Base-by-base conservation (phyloP, 2,113 vertebrate species). In the Paramormyrops kingsleyae region DNA sequence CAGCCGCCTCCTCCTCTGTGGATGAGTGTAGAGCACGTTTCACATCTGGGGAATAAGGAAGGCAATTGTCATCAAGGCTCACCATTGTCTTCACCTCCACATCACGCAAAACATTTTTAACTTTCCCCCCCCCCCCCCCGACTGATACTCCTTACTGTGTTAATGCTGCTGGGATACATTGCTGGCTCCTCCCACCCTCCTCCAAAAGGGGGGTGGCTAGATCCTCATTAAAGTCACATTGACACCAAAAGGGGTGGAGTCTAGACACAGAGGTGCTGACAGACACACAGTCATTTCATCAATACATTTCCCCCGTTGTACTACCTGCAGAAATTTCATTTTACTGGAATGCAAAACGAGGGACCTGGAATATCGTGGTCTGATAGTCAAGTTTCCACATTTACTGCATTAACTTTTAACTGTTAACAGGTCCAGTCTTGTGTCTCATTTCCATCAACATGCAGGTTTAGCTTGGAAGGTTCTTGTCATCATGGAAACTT, bases 391-490 rank as follows among this genome's bases (percentile, higher is more conserved):
- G 74, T 42, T 80, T 19, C 35, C 4, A 42, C 15, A 42, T 39
- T 80, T 80, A 39, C 17, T 80, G 17, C 74, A 39, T 80, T 80
- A 31, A 31, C 70, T 80, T 80, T 80, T 80, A 39, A 77, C 13
- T 15, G 70, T 77, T 39, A 92, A 91, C 91, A 49, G 90, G 89
- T 92, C 94, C 92, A 92, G 39, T 46, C 91, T 89, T 91, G 91
- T 91, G 91, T 90, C 87, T 91, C 19, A 53, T 91, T n/a, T 88
- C 89, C 66, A 88, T 91, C 2, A 89, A 47, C 88, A 91, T 90
- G 85, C 21, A 91, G 53, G 90, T 90, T 89, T 85, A 80, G 89
- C 83, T 86, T 80, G 49, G 88, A 70, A 24, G 88, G 21, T 70
- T 91, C 89, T 91, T 91, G 87, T 46, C 21, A 15, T 42, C 74